Evolutionary conservation across 2,888 invertebrate genomes (phyloP).

Genomic region (Thecophora atra): DNA sequence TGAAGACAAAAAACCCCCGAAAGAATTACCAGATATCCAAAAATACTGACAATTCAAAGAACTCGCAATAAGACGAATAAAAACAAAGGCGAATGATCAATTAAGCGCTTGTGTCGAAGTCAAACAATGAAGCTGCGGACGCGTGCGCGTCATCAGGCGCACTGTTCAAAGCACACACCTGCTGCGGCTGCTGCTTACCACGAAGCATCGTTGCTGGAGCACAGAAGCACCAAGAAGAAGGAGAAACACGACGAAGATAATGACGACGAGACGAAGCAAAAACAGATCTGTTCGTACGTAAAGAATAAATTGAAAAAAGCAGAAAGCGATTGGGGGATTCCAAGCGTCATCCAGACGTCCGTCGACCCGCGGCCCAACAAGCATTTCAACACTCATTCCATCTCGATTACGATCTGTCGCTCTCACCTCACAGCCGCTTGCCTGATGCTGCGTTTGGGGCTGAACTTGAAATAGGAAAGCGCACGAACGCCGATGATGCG

Average conservation of each 20-base stretch:
- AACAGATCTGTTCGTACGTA: too few species aligned
- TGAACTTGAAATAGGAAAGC: conserved; percentile 32
- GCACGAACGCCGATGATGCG: not conserved
- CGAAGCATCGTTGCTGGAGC: conserved; percentile 2
- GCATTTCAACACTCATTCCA: not conserved
- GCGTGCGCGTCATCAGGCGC: conserved; percentile 13
- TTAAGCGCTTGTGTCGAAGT: conserved; percentile 10
- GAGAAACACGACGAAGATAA: conserved; percentile 9
- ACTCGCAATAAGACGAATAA: not conserved
- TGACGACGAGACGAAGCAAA: too few species aligned
- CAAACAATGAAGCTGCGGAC: not conserved
- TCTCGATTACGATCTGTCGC: conserved; percentile 11
- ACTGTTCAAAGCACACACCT: conserved; percentile 10
- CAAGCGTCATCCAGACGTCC: conserved; percentile 15
- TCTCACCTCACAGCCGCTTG: not conserved
- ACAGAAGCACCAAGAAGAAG: conserved; percentile 8
- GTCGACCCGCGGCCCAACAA: not conserved
- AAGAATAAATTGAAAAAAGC: not conserved
- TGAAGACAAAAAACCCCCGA: conserved; percentile 11
- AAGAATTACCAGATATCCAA: not conserved
- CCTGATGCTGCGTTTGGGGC: conserved; percentile 23
- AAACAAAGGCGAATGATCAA: not conserved
- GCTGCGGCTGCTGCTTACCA: not conserved
- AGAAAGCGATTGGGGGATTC: conserved; percentile 27
- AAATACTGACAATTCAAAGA: conserved; percentile 3